A percentile compares a stretch with the other conserved stretches of the same genome.
phyloP scores from a whole-genome alignment of 2,888 invertebrate genomes.

The Palloptera scutellata region DNA sequence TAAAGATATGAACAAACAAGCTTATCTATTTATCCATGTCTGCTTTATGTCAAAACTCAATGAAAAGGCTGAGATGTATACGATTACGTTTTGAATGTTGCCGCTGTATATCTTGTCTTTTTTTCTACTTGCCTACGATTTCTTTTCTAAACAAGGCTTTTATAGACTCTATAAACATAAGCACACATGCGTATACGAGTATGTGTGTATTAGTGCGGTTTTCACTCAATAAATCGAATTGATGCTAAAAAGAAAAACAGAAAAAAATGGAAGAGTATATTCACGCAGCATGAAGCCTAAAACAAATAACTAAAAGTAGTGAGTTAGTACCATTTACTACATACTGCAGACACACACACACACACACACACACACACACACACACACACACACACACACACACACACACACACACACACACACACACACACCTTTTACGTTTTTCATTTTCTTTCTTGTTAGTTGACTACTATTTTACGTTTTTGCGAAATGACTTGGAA shows the following conservation, averaged over 20 bases:
- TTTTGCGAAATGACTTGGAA: no score
- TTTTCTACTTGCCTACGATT: no score
- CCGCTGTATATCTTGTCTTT: no score
- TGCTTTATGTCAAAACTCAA: no score
- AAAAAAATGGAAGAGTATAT: neutral
- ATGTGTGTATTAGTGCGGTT: conserved; percentile 10
- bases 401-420: neutral
- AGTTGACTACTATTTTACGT: no score
- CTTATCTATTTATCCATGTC: no score
- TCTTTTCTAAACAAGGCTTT: neutral
- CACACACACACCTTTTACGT: neutral
- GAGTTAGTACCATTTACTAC: neutral
- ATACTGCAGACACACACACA: neutral
- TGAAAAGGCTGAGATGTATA: no score
- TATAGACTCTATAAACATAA: neutral
- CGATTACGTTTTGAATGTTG: no score
- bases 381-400: neutral
- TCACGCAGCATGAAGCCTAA: neutral
- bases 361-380: neutral
- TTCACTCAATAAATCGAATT: conserved; percentile 5
- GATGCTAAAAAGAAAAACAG: no score
- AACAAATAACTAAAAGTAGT: neutral
- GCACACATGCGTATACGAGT: neutral
- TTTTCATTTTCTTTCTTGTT: no score
- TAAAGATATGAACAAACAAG: no score